Conservation (phyloP, 2,113 vertebrate species). For the Eulemur macaco region DNA sequence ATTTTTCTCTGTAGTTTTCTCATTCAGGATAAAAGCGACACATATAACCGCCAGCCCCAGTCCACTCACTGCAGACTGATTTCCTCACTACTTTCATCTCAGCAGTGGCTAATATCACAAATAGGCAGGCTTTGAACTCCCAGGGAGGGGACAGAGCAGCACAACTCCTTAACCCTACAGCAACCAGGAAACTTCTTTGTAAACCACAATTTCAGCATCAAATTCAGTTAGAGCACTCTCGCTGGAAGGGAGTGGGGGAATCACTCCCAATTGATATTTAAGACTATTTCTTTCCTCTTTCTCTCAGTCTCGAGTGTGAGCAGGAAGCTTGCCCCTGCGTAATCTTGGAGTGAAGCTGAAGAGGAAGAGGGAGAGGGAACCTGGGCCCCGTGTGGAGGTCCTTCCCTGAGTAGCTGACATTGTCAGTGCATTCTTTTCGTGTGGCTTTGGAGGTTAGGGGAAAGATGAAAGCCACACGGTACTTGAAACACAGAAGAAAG, state of each 20-base stretch:
- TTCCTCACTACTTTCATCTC: slow-evolving; percentile 57
- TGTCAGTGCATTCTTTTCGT: background rate
- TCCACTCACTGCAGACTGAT: slow-evolving; percentile 1
- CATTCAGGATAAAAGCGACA: slow-evolving; percentile 27
- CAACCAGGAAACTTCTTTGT: background rate
- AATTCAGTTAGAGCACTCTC: background rate
- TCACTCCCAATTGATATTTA: accelerated
- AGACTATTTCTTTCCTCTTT: background rate
- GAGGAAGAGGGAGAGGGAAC: background rate
- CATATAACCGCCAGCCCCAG: background rate
- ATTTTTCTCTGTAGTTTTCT: slow-evolving; percentile 59
- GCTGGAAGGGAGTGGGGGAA: background rate
- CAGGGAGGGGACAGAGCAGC: background rate
- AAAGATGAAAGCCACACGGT: background rate
- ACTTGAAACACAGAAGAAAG: background rate
- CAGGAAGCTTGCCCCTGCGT: background rate
- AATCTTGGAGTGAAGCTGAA: background rate
- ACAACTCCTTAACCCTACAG: background rate
- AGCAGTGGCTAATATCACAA: slow-evolving; percentile 61
- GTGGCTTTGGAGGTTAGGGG: background rate
- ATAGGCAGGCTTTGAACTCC: slow-evolving; percentile 65
- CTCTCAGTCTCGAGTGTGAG: background rate
- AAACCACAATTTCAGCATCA: background rate
- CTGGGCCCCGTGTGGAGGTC: background rate
- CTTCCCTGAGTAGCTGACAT: background rate